Base-by-base conservation (phyloP, 2,113 vertebrate genomes). In the Corapipo altera region DNA sequence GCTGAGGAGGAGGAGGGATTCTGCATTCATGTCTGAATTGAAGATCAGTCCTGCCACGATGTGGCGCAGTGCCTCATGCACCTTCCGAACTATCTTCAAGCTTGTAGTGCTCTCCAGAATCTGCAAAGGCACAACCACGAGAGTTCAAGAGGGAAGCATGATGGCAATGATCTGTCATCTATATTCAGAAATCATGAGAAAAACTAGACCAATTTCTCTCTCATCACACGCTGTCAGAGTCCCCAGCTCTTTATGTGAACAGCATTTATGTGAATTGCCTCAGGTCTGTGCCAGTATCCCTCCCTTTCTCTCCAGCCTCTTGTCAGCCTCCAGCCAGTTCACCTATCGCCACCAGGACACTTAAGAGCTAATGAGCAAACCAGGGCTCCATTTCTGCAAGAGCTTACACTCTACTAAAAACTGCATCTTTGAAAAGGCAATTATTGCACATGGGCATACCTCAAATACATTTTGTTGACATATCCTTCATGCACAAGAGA, bases 61-160 rank as follows among this genome's bases (percentile, higher is more conserved):
- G 39, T 98, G 98, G 43, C 98, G 98, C 83, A 99, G 96, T 5
- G 99, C 98, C 15, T 99, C 98, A 2, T 98, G 98, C 37, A 99
- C 99, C 67, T 99, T 98, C 44, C 98, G 98, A 21, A 99, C 98
- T 92, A 98, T 97, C 97, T 99, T 99, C 94, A 99, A 93, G 87
- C 98, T 99, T 6, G 97, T 98, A 3, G 99, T 98, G 13, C 72
- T 98, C 92, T 99, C 99, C 69, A 99, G 97, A 70, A 99, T 95
- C 99, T 99, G 92, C 30, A 96, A 89, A 84, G 48, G 77, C 75
- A 94, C 48, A 92, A 48, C 9, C 49, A 55, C 8, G 32, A 92
- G 23, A 58, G 57, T 80, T 77, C 61, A 73, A 27, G 22, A 72
- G 3, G 16, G 39, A 23, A 74, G 43, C 11, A 48, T 11, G n/a